A percentile compares a stretch with the other conserved stretches of the same genome.
Conservation (phyloP, 2,797 vertebrate genomes). For the Danio albolineatus region DNA sequence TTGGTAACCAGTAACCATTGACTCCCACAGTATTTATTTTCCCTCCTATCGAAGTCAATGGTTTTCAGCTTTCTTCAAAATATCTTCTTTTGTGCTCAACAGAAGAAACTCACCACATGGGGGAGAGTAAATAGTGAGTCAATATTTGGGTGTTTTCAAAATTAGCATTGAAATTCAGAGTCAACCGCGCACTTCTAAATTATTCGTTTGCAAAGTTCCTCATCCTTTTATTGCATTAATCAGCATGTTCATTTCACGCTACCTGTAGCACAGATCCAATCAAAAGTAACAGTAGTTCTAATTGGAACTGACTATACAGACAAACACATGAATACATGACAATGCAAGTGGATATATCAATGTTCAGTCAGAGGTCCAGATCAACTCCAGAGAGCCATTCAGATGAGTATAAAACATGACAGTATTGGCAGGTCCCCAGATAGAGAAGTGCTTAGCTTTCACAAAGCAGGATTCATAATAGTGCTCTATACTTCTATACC, state of each 20-base stretch:
- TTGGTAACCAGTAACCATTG: too few relatives aligned
- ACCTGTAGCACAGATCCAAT: neutral
- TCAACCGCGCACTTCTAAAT: too few relatives aligned
- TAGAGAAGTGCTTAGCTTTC: conserved; percentile 70
- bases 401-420: conserved; percentile 76
- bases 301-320: neutral
- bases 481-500: conserved; percentile 76
- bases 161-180: too few relatives aligned
- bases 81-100: too few relatives aligned
- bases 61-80: too few relatives aligned
- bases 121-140: too few relatives aligned
- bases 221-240: neutral
- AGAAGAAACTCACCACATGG: too few relatives aligned
- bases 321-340: neutral
- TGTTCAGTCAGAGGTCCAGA: conserved; percentile 11
- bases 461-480: conserved; percentile 71
- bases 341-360: neutral
- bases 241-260: neutral
- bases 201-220: neutral
- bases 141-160: too few relatives aligned
- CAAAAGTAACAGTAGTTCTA: neutral
- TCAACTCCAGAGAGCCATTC: conserved; percentile 53
- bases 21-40: too few relatives aligned
- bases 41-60: too few relatives aligned
- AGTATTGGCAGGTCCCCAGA: conserved; percentile 77